Percentiles rank a stretch among this genome's conserved stretches.
phyloP scores from a whole-genome alignment of 2,888 invertebrate genomes.

The Proisotoma minuta region DNA sequence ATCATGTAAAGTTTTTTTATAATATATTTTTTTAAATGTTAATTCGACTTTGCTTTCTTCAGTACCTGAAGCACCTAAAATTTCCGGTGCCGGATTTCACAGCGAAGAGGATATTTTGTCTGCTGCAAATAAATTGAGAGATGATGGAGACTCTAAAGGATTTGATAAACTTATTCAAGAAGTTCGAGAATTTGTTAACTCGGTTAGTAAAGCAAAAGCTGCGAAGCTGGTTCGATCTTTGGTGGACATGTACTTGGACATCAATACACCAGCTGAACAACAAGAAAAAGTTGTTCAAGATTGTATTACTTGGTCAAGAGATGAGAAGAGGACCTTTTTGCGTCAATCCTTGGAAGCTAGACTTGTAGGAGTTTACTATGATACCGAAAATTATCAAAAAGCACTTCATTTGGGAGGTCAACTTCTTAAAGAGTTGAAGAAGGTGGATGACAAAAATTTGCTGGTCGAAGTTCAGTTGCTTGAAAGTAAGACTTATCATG shows the following conservation, averaged over 20 bases:
- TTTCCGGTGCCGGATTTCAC: background rate
- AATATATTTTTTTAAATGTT: no score
- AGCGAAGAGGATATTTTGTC: conserved; percentile 39
- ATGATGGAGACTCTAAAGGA: conserved; percentile 20
- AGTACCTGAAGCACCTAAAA: background rate
- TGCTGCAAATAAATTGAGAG: conserved; percentile 30
- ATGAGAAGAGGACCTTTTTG: conserved; percentile 93
- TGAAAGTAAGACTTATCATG: conserved; percentile 98
- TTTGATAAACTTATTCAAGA: conserved; percentile 73
- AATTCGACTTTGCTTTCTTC: background rate
- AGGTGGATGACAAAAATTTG: conserved; percentile 97
- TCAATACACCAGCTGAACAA: conserved; percentile 89
- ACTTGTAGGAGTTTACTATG: conserved; percentile 89
- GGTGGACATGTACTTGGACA: conserved; percentile 94
- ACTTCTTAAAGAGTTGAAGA: conserved; percentile 90
- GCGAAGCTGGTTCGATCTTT: conserved; percentile 94
- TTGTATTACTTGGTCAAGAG: conserved; percentile 99
- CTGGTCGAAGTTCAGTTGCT: conserved; percentile 95
- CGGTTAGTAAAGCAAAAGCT: conserved; percentile 98
- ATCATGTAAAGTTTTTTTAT: no score
- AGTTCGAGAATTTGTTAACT: conserved; percentile 87
- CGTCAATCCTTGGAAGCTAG: conserved; percentile 93
- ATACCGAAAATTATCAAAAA: conserved; percentile 82
- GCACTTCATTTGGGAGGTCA: conserved; percentile 78
- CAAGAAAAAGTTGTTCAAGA: conserved; percentile 71